Conservation (phyloP, 1,140 invertebrate species). For the Daktulosphaira vitifoliae region DNA sequence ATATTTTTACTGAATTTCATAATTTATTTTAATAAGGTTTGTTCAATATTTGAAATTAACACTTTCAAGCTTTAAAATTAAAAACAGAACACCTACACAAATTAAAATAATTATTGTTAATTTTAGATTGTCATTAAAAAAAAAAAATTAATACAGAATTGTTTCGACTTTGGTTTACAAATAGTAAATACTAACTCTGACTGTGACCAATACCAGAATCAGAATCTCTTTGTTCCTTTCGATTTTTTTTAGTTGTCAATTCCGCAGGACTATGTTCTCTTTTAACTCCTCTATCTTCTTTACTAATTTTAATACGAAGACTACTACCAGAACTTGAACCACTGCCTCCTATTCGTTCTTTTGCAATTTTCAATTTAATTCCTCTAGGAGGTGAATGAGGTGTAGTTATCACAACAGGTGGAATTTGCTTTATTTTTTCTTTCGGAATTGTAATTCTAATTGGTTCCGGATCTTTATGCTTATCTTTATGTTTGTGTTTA, state of each 20-base stretch:
- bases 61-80: background rate
- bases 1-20: too few relatives aligned
- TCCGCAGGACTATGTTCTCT: conserved; percentile 28
- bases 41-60: background rate
- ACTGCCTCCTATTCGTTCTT: conserved; percentile 18
- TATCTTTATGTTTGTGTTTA: conserved; percentile 32
- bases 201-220: conserved; percentile 22
- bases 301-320: conserved; percentile 30
- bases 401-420: conserved; percentile 30
- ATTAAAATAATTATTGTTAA: conserved; percentile 15
- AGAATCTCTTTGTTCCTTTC: conserved; percentile 22
- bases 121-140: conserved; percentile 1
- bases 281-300: conserved; percentile 27
- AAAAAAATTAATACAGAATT: conserved; percentile 4
- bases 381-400: conserved; percentile 28
- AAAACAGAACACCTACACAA: conserved; percentile 19
- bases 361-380: conserved; percentile 28
- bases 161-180: conserved; percentile 26
- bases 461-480: conserved; percentile 37
- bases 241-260: conserved; percentile 12
- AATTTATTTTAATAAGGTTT: too few relatives aligned
- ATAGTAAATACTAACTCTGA: conserved; percentile 29
- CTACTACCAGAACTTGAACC: conserved; percentile 19
- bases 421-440: conserved; percentile 48
- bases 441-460: conserved; percentile 60